A percentile compares a stretch with the other conserved stretches of the same genome.
Conservation (phyloP, 2,888 invertebrate species). For the Scotopteryx bipunctaria region DNA sequence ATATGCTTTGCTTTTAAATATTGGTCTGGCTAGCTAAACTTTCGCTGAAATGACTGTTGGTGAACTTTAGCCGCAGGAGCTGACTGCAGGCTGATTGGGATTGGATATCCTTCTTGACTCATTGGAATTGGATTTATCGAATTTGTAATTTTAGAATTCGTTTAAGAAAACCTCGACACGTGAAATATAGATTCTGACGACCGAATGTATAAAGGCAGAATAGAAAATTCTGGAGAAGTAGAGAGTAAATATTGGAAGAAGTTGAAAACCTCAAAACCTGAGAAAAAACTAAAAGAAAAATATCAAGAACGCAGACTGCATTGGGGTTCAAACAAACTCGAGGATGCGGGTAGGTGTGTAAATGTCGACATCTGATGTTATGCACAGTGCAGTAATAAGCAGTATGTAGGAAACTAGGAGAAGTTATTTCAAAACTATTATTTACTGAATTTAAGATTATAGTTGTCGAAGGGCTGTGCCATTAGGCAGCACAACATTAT, state of each 20-base stretch:
- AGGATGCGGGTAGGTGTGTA: constrained; percentile 17
- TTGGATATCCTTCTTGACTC: constrained; percentile 29
- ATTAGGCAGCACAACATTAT: too few relatives aligned
- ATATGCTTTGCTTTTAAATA: background rate
- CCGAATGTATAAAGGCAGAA: too few relatives aligned
- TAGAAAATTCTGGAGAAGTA: too few relatives aligned
- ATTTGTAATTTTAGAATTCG: constrained; percentile 8
- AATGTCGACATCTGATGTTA: constrained; percentile 3
- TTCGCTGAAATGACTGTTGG: too few relatives aligned
- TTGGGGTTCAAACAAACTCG: constrained; percentile 19
- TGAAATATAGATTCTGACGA: too few relatives aligned
- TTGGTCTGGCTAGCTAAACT: background rate
- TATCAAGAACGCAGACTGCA: constrained; percentile 12
- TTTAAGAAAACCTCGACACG: too few relatives aligned
- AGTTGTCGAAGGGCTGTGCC: too few relatives aligned
- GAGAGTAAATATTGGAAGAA: background rate
- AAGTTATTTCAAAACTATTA: too few relatives aligned
- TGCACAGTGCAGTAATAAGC: too few relatives aligned
- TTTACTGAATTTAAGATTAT: too few relatives aligned
- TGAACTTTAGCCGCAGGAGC: background rate
- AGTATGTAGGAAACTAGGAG: too few relatives aligned
- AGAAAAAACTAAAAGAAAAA: constrained; percentile 13
- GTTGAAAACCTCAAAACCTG: background rate
- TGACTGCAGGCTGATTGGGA: constrained; percentile 22
- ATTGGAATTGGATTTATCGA: constrained; percentile 25